phyloP scores from a whole-genome alignment of 2,797 vertebrate species.

The Phoxinus dragarum region DNA sequence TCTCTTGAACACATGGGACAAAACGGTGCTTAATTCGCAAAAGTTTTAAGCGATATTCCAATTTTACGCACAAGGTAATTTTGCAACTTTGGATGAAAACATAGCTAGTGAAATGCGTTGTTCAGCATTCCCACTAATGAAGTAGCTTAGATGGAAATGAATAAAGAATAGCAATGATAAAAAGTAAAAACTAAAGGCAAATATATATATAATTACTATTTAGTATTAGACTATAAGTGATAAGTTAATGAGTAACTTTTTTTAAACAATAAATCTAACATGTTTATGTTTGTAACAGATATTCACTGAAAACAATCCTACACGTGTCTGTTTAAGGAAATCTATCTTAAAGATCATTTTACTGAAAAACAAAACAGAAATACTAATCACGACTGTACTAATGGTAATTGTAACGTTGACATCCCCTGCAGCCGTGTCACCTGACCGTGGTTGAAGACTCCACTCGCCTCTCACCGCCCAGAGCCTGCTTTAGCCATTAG shows the following conservation, averaged over 20 bases:
- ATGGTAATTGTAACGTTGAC: slow-evolving; percentile 4
- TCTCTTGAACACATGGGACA: not conserved
- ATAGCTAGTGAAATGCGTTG: not conserved
- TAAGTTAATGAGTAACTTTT: not conserved
- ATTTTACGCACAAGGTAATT: not conserved
- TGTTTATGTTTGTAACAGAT: not conserved
- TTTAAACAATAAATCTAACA: not conserved
- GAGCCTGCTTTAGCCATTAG: slow-evolving; percentile 33
- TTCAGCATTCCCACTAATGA: not conserved
- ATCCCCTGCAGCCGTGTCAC: not conserved
- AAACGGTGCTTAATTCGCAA: not conserved
- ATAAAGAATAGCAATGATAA: not conserved
- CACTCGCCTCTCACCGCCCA: not conserved
- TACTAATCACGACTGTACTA: not conserved
- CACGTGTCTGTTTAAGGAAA: not conserved
- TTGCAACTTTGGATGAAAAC: not conserved
- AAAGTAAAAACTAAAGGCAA: not conserved
- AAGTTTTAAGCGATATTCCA: not conserved
- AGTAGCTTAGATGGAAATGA: not conserved
- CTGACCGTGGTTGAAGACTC: not conserved
- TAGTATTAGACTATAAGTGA: not conserved
- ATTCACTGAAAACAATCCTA: not conserved
- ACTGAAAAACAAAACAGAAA: not conserved
- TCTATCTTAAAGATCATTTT: not conserved
- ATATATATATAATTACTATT: not conserved